A percentile compares a stretch with the other conserved stretches of the same genome.
Evolutionary conservation across 2,888 invertebrate species (phyloP).

Genomic region (Carpatolechia fugitivella): DNA sequence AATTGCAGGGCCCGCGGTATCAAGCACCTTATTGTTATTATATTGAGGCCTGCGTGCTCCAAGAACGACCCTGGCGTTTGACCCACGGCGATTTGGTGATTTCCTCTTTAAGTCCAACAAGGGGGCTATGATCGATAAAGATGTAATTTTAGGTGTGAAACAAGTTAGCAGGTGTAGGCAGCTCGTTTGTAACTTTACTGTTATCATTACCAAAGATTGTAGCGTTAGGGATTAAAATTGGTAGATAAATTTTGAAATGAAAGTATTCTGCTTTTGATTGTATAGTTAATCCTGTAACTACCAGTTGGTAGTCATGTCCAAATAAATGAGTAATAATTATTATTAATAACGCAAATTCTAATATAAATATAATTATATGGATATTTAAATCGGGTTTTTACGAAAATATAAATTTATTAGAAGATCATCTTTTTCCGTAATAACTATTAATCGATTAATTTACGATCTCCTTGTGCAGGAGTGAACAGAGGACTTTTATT

Average conservation of each 20-base stretch:
- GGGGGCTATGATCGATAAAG: background rate
- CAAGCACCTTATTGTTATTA: constrained; percentile 34
- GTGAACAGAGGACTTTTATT: constrained; percentile 56
- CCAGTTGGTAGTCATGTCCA: too few species aligned
- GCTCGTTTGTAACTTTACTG: too few species aligned
- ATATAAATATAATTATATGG: too few species aligned
- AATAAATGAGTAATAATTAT: too few species aligned
- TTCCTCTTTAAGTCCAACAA: constrained; percentile 3
- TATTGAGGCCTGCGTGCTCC: constrained; percentile 36
- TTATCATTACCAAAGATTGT: too few species aligned
- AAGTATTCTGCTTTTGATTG: too few species aligned
- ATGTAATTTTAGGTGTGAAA: background rate
- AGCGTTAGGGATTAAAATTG: too few species aligned
- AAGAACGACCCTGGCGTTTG: constrained; percentile 31
- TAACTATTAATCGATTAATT: constrained; percentile 27
- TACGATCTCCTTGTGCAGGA: constrained; percentile 28
- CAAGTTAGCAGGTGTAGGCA: background rate
- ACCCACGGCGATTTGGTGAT: constrained; percentile 30
- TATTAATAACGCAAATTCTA: too few species aligned
- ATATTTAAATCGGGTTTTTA: background rate
- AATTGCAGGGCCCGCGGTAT: constrained; percentile 43
- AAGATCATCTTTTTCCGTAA: background rate
- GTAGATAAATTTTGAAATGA: too few species aligned
- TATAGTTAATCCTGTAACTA: too few species aligned
- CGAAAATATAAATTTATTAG: too few species aligned